Percentiles rank a stretch among this genome's conserved stretches.
Conservation (phyloP, 2,113 vertebrate species). For the Gopherus evgoodei region DNA sequence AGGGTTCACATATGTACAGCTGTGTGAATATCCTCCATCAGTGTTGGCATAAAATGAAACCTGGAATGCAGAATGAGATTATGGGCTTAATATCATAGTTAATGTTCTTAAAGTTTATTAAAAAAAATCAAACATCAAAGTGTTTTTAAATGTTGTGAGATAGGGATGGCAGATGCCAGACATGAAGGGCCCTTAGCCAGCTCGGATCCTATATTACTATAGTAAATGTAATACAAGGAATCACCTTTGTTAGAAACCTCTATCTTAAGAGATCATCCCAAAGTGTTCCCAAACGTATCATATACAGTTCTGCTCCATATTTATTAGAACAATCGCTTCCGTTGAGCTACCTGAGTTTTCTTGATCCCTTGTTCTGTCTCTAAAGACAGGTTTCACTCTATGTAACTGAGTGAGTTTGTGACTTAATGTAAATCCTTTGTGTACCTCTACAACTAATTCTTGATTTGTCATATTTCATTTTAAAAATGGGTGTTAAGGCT, state of each 20-base stretch:
- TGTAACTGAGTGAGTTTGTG: fast-evolving
- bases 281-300: neutral
- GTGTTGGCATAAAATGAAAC: neutral
- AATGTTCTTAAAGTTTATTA: neutral
- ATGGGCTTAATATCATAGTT: neutral
- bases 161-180: neutral
- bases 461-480: neutral
- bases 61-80: neutral
- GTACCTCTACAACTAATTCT: neutral
- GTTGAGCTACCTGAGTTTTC: neutral
- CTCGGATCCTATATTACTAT: neutral
- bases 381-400: neutral
- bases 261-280: neutral
- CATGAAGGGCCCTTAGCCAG: neutral
- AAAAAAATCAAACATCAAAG: neutral
- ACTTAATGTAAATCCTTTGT: neutral
- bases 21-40: neutral
- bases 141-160: neutral
- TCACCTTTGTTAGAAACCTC: neutral
- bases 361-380: neutral
- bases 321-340: neutral
- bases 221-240: neutral
- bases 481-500: neutral
- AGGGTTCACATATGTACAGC: neutral
- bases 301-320: neutral